A percentile compares a stretch with the other conserved stretches of the same genome.
Evolutionary conservation across 2,113 vertebrate species (phyloP).

Genomic region (Proterorhinus semilunaris): DNA sequence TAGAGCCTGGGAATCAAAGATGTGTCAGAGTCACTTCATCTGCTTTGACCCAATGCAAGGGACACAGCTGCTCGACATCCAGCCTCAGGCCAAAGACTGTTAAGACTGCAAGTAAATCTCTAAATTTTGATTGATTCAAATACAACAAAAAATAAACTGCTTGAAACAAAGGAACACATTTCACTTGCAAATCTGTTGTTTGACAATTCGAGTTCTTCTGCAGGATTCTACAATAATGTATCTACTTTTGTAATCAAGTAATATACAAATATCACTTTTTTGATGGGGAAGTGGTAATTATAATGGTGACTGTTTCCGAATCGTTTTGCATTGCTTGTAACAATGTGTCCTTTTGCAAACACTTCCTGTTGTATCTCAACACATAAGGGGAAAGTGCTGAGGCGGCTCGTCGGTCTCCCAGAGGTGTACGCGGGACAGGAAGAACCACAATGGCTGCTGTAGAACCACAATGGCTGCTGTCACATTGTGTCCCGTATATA

Average conservation of each 20-base stretch:
- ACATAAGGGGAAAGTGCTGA: slow-evolving; percentile 51
- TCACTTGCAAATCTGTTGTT: too few relatives aligned
- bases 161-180: too few relatives aligned
- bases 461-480: slow-evolving; percentile 70
- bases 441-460: slow-evolving; percentile 60
- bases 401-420: slow-evolving; percentile 25
- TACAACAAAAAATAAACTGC: too few relatives aligned
- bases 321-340: neutral
- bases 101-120: too few relatives aligned
- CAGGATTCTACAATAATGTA: too few relatives aligned
- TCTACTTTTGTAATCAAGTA: too few relatives aligned
- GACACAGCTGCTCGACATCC: neutral
- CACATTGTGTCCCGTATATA: slow-evolving; percentile 55
- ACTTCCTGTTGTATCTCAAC: slow-evolving; percentile 17
- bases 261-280: neutral
- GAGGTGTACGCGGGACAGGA: slow-evolving; percentile 43
- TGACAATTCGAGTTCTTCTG: too few relatives aligned
- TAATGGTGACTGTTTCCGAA: neutral
- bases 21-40: slow-evolving; percentile 40
- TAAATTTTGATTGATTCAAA: too few relatives aligned
- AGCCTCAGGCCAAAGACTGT: too few relatives aligned
- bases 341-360: neutral
- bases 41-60: slow-evolving; percentile 13
- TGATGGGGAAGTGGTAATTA: slow-evolving; percentile 1
- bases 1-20: slow-evolving; percentile 64